These are phyloP conservation scores for Smutsia gigantea DNA, from an alignment of 2,797 vertebrate genomes.

Conservation along the genomic window DNA sequence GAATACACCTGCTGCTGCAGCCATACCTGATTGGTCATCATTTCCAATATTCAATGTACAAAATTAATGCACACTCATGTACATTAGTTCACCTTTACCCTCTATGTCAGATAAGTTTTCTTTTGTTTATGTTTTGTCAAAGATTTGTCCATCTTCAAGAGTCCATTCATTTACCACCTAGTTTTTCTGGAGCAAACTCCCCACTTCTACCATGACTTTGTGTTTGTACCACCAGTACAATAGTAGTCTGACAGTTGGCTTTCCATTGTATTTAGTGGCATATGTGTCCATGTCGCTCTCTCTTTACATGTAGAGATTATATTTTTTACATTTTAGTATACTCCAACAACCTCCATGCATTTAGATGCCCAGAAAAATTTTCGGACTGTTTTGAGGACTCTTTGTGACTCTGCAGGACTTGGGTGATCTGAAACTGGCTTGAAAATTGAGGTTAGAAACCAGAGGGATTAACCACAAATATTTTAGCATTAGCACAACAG, in stretches of 20 bases:
- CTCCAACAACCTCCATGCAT: not conserved
- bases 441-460: constrained; percentile 21
- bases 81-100: not conserved
- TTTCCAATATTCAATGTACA: not conserved
- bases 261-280: not conserved
- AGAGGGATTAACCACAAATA: not conserved
- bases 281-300: not conserved
- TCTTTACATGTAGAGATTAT: not conserved
- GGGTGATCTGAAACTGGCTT: not conserved
- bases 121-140: not conserved
- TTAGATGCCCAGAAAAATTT: too few species aligned
- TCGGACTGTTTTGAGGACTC: too few species aligned
- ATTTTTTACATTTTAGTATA: not conserved
- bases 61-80: not conserved
- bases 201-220: not conserved
- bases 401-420: not conserved
- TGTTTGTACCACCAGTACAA: not conserved
- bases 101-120: not conserved
- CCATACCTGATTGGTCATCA: not conserved
- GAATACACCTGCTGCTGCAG: too few species aligned
- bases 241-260: not conserved
- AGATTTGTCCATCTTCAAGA: not conserved
- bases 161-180: not conserved
- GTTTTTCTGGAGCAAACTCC: not conserved
- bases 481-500: not conserved